These are phyloP conservation scores for Meloidogyne floridensis DNA, from an alignment of 1,140 invertebrate genomes.

Conservation along the genomic window DNA sequence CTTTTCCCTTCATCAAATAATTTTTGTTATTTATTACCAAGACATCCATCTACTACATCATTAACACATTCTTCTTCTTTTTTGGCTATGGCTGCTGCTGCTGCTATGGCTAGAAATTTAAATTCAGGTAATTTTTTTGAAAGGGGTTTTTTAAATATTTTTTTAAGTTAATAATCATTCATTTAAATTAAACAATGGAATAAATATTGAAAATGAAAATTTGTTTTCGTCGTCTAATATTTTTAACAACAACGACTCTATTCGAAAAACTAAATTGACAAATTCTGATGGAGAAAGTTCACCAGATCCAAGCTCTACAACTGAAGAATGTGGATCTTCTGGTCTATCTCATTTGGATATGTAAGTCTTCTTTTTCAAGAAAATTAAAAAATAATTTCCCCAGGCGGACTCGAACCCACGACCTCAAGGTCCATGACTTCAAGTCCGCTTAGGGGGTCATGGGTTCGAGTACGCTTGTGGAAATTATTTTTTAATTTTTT, in stretches of 20 bases:
- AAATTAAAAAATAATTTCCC: too few species aligned
- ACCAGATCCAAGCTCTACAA: conserved; percentile 66
- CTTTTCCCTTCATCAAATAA: conserved; percentile 6
- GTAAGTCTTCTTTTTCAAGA: neutral
- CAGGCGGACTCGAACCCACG: too few species aligned
- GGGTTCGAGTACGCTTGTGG: too few species aligned
- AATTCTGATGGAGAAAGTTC: conserved; percentile 56
- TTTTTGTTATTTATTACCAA: conserved; percentile 17
- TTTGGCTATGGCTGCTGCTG: conserved; percentile 45
- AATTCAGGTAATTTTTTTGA: neutral
- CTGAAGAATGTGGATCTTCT: conserved; percentile 24
- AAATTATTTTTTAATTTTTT: too few species aligned
- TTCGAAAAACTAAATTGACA: neutral
- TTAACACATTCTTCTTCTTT: conserved; percentile 38
- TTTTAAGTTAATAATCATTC: neutral
- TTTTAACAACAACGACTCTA: neutral
- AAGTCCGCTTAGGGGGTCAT: too few species aligned
- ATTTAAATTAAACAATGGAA: neutral
- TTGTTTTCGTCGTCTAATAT: neutral
- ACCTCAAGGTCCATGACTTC: too few species aligned
- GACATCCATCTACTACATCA: neutral
- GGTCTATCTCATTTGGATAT: conserved; percentile 8
- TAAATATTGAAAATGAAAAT: neutral
- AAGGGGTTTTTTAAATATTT: neutral
- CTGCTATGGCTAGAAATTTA: conserved; percentile 44